Conservation (phyloP, 2,113 vertebrate species). For the Crotalus tigris region DNA sequence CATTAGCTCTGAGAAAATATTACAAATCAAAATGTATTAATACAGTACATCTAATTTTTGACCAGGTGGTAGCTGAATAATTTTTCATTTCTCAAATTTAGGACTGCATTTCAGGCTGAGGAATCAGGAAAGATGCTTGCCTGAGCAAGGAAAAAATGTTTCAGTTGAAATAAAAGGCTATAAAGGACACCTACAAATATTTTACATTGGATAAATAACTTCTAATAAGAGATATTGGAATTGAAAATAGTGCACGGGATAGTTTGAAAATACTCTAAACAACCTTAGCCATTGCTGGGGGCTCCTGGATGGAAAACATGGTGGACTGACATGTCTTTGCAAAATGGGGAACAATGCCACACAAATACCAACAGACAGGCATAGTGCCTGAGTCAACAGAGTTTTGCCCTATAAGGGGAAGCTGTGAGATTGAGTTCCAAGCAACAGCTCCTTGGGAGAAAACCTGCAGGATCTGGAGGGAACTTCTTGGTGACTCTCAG, state of each 20-base stretch:
- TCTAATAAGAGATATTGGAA: background rate
- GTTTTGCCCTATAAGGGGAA: background rate
- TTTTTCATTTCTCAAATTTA: slow-evolving; percentile 8
- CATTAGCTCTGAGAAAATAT: background rate
- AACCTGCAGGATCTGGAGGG: background rate
- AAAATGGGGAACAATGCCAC: background rate
- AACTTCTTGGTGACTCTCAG: background rate
- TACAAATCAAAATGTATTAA: slow-evolving; percentile 19
- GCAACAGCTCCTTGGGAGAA: background rate
- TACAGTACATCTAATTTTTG: slow-evolving; percentile 6
- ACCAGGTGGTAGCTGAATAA: background rate
- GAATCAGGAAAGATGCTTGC: background rate
- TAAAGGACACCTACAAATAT: background rate
- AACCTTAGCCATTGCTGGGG: background rate
- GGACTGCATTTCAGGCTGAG: background rate
- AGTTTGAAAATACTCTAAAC: background rate
- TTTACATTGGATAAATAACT: background rate
- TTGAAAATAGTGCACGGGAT: background rate
- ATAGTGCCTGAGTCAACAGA: background rate
- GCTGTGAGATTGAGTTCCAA: background rate
- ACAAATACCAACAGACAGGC: background rate
- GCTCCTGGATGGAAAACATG: background rate
- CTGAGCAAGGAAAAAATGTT: background rate
- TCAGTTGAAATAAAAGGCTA: slow-evolving; percentile 6
- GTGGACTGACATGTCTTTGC: background rate